Conservation (phyloP, 1,140 invertebrate species). For the Melipona quadrifasciata region DNA sequence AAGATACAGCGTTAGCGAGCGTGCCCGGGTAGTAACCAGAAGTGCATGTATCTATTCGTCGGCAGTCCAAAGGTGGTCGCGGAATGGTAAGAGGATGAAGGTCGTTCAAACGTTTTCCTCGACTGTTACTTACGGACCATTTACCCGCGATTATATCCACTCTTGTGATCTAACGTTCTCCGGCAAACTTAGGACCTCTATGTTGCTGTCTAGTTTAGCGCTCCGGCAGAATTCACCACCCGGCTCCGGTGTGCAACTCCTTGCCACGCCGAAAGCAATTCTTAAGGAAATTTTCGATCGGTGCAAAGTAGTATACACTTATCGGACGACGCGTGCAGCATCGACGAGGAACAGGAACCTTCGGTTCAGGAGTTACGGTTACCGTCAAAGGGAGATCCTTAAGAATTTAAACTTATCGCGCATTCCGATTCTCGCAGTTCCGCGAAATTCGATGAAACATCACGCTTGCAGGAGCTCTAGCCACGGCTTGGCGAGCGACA, state of each 20-base stretch:
- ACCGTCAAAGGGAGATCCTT: neutral
- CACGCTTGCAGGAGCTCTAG: neutral
- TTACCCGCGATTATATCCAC: conserved; percentile 68
- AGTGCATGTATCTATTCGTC: conserved; percentile 54
- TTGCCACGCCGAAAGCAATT: conserved; percentile 1
- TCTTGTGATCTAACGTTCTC: conserved; percentile 59
- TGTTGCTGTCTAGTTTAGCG: conserved; percentile 32
- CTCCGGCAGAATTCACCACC: conserved; percentile 6
- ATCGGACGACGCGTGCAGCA: neutral
- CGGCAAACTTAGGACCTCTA: conserved; percentile 19
- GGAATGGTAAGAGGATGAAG: neutral
- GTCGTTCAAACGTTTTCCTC: conserved; percentile 63
- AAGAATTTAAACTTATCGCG: conserved; percentile 15
- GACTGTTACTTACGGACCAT: conserved; percentile 70
- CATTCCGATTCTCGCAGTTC: neutral
- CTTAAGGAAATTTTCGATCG: conserved; percentile 46
- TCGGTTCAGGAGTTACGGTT: neutral
- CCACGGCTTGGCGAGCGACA: too few relatives aligned
- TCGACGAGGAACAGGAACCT: too few relatives aligned
- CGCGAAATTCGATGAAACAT: neutral
- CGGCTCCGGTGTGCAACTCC: neutral
- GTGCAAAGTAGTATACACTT: conserved; percentile 8
- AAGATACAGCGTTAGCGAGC: conserved; percentile 63
- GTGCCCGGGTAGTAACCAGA: conserved; percentile 37
- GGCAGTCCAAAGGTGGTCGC: conserved; percentile 44